Base-by-base conservation (phyloP, 2,797 vertebrate genomes). In the Antrozous pallidus region DNA sequence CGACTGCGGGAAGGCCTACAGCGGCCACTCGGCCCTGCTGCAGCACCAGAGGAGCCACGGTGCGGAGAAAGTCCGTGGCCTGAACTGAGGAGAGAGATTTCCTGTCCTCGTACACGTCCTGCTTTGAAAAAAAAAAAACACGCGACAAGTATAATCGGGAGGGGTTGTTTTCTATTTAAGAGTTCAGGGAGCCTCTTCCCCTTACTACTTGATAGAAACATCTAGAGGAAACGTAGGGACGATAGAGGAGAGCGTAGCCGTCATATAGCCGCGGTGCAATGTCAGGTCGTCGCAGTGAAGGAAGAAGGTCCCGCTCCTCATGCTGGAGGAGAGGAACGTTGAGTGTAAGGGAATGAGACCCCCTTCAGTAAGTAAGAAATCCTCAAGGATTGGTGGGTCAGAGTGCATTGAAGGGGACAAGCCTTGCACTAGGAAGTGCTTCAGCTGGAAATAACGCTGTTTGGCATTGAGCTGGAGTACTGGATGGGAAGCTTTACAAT, bases 1-100 rank as follows among this genome's bases (percentile, higher is more conserved):
- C 6, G 91, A 96, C 40, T 97, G 96, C 45, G 95, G 96, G 26
- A 96, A 95, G 91, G 83, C 91, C 51, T 97, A 97, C 38, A 95
- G 93, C 82, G 96, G 96, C 16, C 96, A 97, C 38, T 94, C 95
- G 0, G 87, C 95, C 24, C 88, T 96, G 17, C 93, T 97, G 84
- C 95, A 96, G 3, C 96, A 97, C 42, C 96, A 96, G 94, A 92
- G 71, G 79, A 94, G 45, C 51, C 96, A 97, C 12, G 79, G 38
- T 58, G 94, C 94, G 78, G 90, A 95, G 61, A 96, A 95, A 61
- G 58, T 85, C 85, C 86, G 79, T 73, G 45, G 84, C 83, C 67
- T 92, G 85, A 94, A 79, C 65, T 91, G 65, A 88, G 42, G 45
- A 9, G n/a, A 45, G 51, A 92, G 49, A 31, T 40, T 93, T 93